Base-by-base conservation (phyloP, 2,797 vertebrate species). In the Thunnus albacares region DNA sequence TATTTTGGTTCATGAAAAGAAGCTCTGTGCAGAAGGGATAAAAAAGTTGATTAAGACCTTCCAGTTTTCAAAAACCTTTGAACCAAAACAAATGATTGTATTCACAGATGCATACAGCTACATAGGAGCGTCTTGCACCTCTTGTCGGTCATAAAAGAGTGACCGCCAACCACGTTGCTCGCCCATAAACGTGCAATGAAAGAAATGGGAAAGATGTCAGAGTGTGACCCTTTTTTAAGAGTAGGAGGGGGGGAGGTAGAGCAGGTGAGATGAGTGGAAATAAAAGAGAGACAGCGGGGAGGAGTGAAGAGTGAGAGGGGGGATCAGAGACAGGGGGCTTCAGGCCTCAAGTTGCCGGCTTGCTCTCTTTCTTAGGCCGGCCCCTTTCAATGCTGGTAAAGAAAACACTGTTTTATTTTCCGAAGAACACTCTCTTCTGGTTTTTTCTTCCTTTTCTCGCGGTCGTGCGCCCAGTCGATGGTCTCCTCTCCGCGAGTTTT, bases 291-390 rank as follows among this genome's bases (percentile, higher is more conserved):
- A 90, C 83, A 90, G 92, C 47, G 41, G 88, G 87, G 71, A 90
- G 90, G 90, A 86, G 89, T 86, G 87, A 89, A 66, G 65, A 65
- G 85, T 86, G 88, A 89, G 91, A 84, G 88, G 87, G 82, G 47
- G 87, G 58, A 55, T 76, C 41, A 30, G 85, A 72, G 89, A 59
- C 71, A 35, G 64, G 73, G 72, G 75, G 78, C 75, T 52, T 90
- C 67, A 45, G 80, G 84, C 78, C 55, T 80, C 65, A n/a, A 77
- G 83, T 66, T 49, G 65, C 75, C 52, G 79, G 83, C 71, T 59
- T 33, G 74, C 70, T 67, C 67, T 86, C 53, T 55, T 51, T 66
- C 65, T 79, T 73, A 43, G 76, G 85, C 76, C 87, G 77, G 83
- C 61, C 45, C 38, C 66, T 72, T 72, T 63, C 56, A 26, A 58